Base-by-base conservation (phyloP, 2,797 vertebrate genomes). In the Cheirogaleus major region DNA sequence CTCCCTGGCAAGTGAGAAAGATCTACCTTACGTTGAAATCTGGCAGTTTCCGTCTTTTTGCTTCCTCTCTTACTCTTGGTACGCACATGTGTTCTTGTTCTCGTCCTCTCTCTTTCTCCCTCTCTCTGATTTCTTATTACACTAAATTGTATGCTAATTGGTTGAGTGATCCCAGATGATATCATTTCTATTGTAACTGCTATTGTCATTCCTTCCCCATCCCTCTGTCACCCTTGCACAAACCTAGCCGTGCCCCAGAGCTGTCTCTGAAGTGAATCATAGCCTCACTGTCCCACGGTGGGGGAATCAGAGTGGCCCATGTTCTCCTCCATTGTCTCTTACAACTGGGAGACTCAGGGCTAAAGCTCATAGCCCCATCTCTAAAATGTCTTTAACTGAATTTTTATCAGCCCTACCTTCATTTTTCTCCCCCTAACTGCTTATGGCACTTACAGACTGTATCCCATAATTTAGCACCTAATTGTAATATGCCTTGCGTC, bases 131-230 rank as follows among this genome's bases (percentile, higher is more conserved):
- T 96, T 95, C 95, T 90, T 96, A 98, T 98, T 98, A 98, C 95
- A 96, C 94, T 98, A 98, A 98, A 98, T 98, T 98, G 97, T 97
- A 94, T 97, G 96, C 97, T 98, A 98, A 98, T 98, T 98, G 98
- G 97, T 93, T 97, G 98, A 98, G 86, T 98, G 97, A 97, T 97
- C 97, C 97, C 98, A 97, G 98, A 98, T 98, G 98, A 98, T 97
- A 98, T 98, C 98, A 98, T 98, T 98, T 89, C 92, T 97, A 89
- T 92, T 96, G 96, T 96, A 76, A 86, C 61, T 80, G 83, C 80
- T 82, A 55, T 85, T 97, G 86, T 75, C 73, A 84, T 72, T 94
- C 83, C 65, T 93, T 35, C 45, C 61, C 48, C 43, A n/a, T 69
- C 35, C 65, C 59, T 95, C 45, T 76, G 69, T 73, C 18, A 0